Conservation (phyloP, 2,797 vertebrate genomes). For the Scarus forsteni region DNA sequence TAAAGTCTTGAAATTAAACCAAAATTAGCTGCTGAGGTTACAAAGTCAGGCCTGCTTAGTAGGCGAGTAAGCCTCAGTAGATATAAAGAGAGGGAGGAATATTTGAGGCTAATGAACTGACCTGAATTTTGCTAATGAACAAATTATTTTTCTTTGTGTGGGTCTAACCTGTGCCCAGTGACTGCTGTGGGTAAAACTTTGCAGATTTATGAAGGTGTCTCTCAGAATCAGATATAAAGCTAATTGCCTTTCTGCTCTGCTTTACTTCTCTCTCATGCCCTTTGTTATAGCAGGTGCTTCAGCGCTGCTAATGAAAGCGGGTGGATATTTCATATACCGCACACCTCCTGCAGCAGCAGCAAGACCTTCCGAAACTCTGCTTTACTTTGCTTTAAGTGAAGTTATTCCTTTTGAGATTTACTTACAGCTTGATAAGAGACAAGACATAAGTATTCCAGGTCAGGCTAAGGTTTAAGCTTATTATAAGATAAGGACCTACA, state of each 20-base stretch:
- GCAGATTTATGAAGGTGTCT: constrained; percentile 10
- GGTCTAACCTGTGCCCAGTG: constrained; percentile 1
- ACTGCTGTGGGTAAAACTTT: background rate
- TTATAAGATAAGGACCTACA: no score
- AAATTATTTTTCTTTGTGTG: constrained; percentile 8
- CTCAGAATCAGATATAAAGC: constrained; percentile 13
- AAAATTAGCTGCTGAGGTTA: constrained; percentile 34
- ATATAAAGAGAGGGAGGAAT: constrained; percentile 10
- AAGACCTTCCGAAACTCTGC: background rate
- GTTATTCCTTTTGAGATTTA: background rate
- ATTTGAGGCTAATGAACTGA: constrained; percentile 17
- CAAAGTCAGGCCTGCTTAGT: constrained; percentile 7
- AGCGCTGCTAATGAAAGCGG: constrained; percentile 27
- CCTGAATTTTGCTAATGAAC: constrained; percentile 26
- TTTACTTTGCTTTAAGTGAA: constrained; percentile 9
- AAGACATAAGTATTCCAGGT: no score
- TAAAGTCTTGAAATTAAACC: constrained; percentile 37
- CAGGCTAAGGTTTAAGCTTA: no score
- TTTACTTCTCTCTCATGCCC: constrained; percentile 21
- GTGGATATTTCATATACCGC: background rate
- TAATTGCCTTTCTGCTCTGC: constrained; percentile 14
- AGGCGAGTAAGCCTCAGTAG: constrained; percentile 1
- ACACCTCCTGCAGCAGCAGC: background rate
- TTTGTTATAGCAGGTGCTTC: constrained; percentile 20
- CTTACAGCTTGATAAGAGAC: no score